Evolutionary conservation across 2,888 invertebrate species (phyloP), one percentile per base, ranked within the genome.

Genomic region (Euzetes globulus): DNA sequence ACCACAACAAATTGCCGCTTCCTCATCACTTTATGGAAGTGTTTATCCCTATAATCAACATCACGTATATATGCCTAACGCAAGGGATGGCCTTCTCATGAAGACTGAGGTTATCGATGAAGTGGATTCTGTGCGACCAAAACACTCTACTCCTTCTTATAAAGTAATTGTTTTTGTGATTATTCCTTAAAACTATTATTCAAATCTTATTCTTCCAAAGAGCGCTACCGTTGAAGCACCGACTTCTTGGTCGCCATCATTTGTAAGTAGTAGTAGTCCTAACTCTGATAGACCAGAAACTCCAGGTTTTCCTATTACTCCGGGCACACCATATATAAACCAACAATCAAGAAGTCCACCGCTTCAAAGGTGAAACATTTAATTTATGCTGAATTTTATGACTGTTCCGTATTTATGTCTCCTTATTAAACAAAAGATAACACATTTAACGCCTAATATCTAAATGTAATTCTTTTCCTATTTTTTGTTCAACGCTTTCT

Each of bases 231-330:
- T 72, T 52, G 52, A 55, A 60, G 72, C 58, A 29, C 72, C 60
- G 55, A 72, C 72, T 72, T 76, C 77, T 9, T 78, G 78, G 78
- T 78, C 78, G n/a, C 78, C 78, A n/a, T 77, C 77, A 60, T 74
- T 77, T 19, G 73, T 78, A 37, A 74, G 78, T 55, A 75, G 76
- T 27, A 78, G 79, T 72, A 78, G 78, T 47, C 76, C 76, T 63
- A 63, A 75, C n/a, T 77, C 76, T 68, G 78, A 78, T 29, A 72
- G 78, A 76, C 91, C 93, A 33, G 91, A 92, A 82, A 95, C 95
- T 27, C 95, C 96, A 60, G 91, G 91, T 74, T 96, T 96, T 86
- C 95, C 96, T 76, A 92, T 93, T 74, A 90, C 91, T 80, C 92
- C 93, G 75, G 88, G 92, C 80, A 94, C 93, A 9, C 94, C 93